phyloP scores from a whole-genome alignment of 2,888 invertebrate species.

The Nesidiocoris tenuis region DNA sequence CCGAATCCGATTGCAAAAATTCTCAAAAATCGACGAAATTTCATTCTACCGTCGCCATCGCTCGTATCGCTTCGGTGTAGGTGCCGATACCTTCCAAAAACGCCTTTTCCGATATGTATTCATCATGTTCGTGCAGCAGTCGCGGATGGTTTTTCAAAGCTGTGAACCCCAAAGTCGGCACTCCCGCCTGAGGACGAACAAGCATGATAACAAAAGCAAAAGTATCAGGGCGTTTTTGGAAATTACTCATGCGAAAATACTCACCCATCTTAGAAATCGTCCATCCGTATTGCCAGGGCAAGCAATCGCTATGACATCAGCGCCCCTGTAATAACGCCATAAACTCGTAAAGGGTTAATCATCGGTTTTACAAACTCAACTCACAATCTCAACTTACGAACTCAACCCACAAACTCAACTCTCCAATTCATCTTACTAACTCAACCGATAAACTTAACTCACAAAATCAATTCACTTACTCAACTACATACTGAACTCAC shows the following conservation, averaged over 20 bases:
- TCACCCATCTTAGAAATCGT: conserved; percentile 35
- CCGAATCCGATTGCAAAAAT: too few species aligned
- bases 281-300: conserved; percentile 43
- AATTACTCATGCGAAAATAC: conserved; percentile 8
- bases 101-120: conserved; percentile 72
- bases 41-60: neutral
- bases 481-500: too few species aligned
- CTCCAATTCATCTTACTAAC: too few species aligned
- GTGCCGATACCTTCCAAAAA: conserved; percentile 72
- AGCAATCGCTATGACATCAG: conserved; percentile 2
- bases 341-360: too few species aligned
- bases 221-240: neutral
- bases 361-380: too few species aligned
- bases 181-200: conserved; percentile 59
- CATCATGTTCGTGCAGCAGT: conserved; percentile 86
- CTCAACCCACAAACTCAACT: too few species aligned
- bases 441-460: too few species aligned
- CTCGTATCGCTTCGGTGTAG: conserved; percentile 7
- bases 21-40: too few species aligned
- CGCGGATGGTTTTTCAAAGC: conserved; percentile 83
- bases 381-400: too few species aligned
- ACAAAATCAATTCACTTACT: too few species aligned
- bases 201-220: neutral
- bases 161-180: conserved; percentile 84
- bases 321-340: conserved; percentile 32